Conservation (phyloP, 1,140 invertebrate species). For the Pseudomyrmex dendroicus region DNA sequence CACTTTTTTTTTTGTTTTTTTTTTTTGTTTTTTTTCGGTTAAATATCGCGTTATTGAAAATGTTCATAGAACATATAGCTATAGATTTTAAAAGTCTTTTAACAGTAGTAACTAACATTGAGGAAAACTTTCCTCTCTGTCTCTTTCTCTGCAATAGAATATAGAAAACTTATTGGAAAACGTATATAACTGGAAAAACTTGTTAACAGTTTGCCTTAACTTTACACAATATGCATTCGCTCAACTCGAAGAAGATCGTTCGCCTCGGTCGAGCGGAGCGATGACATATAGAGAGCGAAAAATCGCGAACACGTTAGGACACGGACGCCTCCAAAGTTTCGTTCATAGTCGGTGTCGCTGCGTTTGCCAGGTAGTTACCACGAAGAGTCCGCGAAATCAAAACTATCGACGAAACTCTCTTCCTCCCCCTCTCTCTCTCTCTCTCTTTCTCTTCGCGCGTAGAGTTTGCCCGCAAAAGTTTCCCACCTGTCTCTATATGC, state of each 20-base stretch:
- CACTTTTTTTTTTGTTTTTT: background rate
- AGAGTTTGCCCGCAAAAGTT: constrained; percentile 43
- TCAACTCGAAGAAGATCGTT: background rate
- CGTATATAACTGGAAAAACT: background rate
- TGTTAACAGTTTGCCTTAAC: background rate
- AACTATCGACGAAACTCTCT: constrained; percentile 65
- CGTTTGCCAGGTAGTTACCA: constrained; percentile 60
- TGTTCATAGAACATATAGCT: background rate
- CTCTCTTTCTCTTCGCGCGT: background rate
- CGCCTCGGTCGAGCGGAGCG: background rate
- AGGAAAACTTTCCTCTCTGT: background rate
- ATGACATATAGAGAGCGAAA: background rate
- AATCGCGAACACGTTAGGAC: constrained; percentile 10
- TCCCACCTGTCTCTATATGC: constrained; percentile 1
- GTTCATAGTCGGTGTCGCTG: constrained; percentile 8
- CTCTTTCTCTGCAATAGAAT: background rate
- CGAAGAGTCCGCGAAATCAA: constrained; percentile 48
- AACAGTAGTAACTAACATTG: background rate
- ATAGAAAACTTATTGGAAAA: background rate
- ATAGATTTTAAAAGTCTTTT: background rate
- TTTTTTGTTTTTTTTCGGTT: background rate
- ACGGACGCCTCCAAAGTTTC: constrained; percentile 36
- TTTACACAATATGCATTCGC: background rate
- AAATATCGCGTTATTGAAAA: background rate
- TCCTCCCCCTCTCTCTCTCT: background rate